Evolutionary conservation across 2,888 invertebrate genomes (phyloP), one percentile per base, ranked within the genome.

Genomic region (Lasioglossum oenotherae): DNA sequence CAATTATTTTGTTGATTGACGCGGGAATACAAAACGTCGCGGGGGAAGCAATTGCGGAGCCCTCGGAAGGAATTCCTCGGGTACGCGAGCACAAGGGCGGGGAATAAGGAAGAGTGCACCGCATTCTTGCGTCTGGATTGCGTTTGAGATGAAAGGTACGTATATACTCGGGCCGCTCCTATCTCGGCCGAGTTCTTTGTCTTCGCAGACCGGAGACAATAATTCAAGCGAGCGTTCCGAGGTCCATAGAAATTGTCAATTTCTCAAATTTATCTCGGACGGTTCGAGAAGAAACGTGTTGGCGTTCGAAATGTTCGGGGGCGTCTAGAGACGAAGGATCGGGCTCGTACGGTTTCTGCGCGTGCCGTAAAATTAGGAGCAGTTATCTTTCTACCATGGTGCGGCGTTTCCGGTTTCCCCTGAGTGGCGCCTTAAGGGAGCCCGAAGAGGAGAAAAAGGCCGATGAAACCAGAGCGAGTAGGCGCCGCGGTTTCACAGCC

Each of bases 401-500:
- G 44, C 57, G 53, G 64, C 38, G 74, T 90, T 90, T 90, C 90
- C 90, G 90, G 89, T 84, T 86, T 82, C 79, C 57, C 53, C 23
- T 57, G 71, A 64, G 79, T 89, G 91, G 88, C 90, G 91, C 91
- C 89, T 80, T 60, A 67, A 80, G 88, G 82, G 72, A 73, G 57
- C 89, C 46, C 73, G 38, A 53, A 12, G 38, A 31, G 71, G 31
- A 73, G 69, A 74, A 84, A 80, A 82, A 85, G 57, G 72, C 77
- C 73, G 78, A 46, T 74, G 76, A 78, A 80, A 53, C 71, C 74
- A 64, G 80, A 53, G 82, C 83, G 88, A 88, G 89, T 88, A 91
- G 89, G 85, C 89, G 90, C 84, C 71, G 14, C 84, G 81, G 85
- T 82, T 78, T 80, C 84, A 73, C 85, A 90, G 89, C 80, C 89